Percentiles rank a stretch among this genome's conserved stretches.
phyloP scores from a whole-genome alignment of 2,888 invertebrate species.

The Pheosia gnoma region DNA sequence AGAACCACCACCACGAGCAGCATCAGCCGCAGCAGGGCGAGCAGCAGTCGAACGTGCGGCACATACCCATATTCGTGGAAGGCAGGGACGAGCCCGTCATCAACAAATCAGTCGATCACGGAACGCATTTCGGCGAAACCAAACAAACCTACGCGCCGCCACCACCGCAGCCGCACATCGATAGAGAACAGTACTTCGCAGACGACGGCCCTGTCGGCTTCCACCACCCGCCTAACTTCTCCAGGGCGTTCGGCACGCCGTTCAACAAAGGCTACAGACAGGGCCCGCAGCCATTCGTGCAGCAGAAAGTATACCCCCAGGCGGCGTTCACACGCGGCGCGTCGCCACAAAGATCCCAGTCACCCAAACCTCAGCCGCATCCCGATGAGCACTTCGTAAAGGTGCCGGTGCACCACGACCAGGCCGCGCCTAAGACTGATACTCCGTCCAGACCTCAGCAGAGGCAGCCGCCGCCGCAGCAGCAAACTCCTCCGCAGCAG shows the following conservation, averaged over 20 bases:
- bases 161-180: conserved; percentile 62
- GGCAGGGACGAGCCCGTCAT: conserved; percentile 92
- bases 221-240: conserved; percentile 76
- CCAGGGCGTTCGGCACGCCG: conserved; percentile 72
- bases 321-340: conserved; percentile 63
- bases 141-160: conserved; percentile 64
- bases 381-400: conserved; percentile 70
- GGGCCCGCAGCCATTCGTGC: conserved; percentile 78
- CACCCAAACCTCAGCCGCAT: conserved; percentile 68
- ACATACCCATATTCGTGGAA: conserved; percentile 95
- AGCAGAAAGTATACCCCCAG: conserved; percentile 77
- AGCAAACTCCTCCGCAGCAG: conserved; percentile 44
- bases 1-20: conserved; percentile 58
- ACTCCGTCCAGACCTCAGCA: conserved; percentile 53
- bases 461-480: conserved; percentile 48
- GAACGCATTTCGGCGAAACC: conserved; percentile 62
- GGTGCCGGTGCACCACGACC: conserved; percentile 70
- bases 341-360: conserved; percentile 71
- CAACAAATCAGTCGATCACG: conserved; percentile 83
- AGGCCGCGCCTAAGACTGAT: conserved; percentile 57
- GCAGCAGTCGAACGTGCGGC: conserved; percentile 86
- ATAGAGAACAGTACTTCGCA: conserved; percentile 75
- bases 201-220: conserved; percentile 65
- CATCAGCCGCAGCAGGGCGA: conserved; percentile 48
- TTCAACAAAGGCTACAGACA: conserved; percentile 68